Conservation (phyloP, 1,140 invertebrate genomes). For the Aporrectodea caliginosa region DNA sequence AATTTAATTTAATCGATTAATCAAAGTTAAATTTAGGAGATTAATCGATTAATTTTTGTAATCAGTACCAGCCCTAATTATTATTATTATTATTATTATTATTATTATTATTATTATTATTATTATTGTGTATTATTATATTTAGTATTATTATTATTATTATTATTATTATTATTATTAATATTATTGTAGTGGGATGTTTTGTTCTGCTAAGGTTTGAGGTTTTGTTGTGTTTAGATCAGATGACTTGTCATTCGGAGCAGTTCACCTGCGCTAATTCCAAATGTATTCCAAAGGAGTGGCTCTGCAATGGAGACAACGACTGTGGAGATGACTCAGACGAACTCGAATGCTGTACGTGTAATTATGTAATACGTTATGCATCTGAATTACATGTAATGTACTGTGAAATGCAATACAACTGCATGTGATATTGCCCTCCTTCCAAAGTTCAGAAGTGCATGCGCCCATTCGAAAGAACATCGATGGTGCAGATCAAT, state of each 20-base stretch:
- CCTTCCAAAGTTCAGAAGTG: too few relatives aligned
- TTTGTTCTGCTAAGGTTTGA: not conserved
- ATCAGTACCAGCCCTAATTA: too few relatives aligned
- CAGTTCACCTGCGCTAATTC: slow-evolving; percentile 11
- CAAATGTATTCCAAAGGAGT: slow-evolving; percentile 14
- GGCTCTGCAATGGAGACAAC: slow-evolving; percentile 13
- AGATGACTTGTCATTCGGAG: not conserved
- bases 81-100: slow-evolving; percentile 4
- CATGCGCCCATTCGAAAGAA: too few relatives aligned
- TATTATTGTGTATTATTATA: slow-evolving; percentile 1
- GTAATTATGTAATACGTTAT: too few relatives aligned
- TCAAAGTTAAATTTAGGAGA: too few relatives aligned
- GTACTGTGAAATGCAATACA: too few relatives aligned
- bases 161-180: not conserved
- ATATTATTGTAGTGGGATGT: not conserved
- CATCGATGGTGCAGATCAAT: too few relatives aligned
- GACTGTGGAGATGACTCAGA: slow-evolving; percentile 13
- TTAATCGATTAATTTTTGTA: too few relatives aligned
- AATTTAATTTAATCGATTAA: too few relatives aligned
- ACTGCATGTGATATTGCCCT: too few relatives aligned
- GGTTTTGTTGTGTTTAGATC: not conserved
- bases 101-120: slow-evolving; percentile 4
- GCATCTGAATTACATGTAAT: too few relatives aligned
- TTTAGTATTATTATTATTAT: not conserved
- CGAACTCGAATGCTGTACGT: slow-evolving; percentile 11